Evolutionary conservation across 1,140 invertebrate genomes (phyloP), one percentile per base, ranked within the genome.

Genomic region (Conus betulinus): DNA sequence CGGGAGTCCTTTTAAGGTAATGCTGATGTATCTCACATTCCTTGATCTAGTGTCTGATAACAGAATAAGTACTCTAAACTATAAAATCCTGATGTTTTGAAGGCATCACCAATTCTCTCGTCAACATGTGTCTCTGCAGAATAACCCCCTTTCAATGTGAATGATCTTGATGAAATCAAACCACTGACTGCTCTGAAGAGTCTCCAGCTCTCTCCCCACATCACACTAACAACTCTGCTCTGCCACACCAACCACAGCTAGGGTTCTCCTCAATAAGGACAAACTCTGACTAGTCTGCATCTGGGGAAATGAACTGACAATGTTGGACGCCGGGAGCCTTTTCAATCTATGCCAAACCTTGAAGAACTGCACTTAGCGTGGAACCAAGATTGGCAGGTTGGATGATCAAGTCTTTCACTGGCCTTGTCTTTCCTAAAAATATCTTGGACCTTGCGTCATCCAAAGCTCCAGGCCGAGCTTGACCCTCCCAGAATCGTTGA

Each of bases 101-200:
- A 0, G 98, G 98, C 0, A 96, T 99, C 27, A 97, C 97, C 86
- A 98, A 97, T 87, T 98, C 97, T 0, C 95, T 99, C 17, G n/a
- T 98, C 97, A 94, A 98, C 98, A 0, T 96, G n/a, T 99, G 60
- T 98, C 98, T 94, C 95, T 99, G 60, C 96, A 98, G 27, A 98
- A 98, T 94, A 99, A 99, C 96, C 96, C 98, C 98, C 93, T 98
- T 98, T 94, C 98, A 96, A 74, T 98, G 98, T 3, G 96, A 99
- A 88, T 96, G 96, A 90, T 96, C 96, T 51, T 95, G 98, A 67
- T 90, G 51, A 7, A 51, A 39, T 27, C 81, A 88, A 57, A 81
- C 60, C 52, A 0, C 53, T 88, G 51, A 74, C 57, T 0, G 39
- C 60, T 7, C 67, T 88, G 55, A 55, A 23, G 8, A 57, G 1